Conservation (phyloP, 1,140 invertebrate species). For the Aphidius gifuensis region DNA sequence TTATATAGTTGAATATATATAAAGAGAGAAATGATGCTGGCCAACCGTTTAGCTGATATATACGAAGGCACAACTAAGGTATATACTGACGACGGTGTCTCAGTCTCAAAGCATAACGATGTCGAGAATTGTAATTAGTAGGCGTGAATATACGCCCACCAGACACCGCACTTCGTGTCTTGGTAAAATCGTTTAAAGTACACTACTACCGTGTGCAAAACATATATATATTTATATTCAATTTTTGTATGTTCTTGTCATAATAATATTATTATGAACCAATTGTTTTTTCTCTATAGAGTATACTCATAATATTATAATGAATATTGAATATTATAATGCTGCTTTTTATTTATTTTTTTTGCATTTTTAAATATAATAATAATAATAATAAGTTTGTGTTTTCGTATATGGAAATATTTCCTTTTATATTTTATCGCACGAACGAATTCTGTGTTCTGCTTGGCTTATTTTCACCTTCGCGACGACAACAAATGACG, state of each 20-base stretch:
- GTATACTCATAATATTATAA: no score
- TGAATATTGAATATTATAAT: no score
- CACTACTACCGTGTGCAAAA: conserved; percentile 14
- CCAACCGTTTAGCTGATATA: conserved; percentile 21
- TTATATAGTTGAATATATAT: no score
- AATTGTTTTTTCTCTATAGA: no score
- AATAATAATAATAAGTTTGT: no score
- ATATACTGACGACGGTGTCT: conserved; percentile 31
- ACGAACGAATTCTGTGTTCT: neutral
- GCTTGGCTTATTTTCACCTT: conserved; percentile 19
- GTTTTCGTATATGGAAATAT: no score
- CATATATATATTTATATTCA: neutral
- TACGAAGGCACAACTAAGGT: neutral
- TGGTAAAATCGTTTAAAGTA: conserved; percentile 30
- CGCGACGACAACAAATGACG: conserved; percentile 26
- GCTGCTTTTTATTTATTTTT: no score
- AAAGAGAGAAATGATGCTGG: neutral
- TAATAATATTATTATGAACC: no score
- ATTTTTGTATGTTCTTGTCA: no score
- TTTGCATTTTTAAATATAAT: no score
- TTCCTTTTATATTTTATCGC: no score
- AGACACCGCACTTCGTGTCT: conserved; percentile 39
- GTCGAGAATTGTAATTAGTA: conserved; percentile 53
- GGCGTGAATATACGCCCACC: conserved; percentile 52
- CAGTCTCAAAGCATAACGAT: conserved; percentile 35